These are phyloP conservation scores for Sinocyclocheilus rhinocerous DNA, from an alignment of 2,113 vertebrate species.

Conservation along the genomic window DNA sequence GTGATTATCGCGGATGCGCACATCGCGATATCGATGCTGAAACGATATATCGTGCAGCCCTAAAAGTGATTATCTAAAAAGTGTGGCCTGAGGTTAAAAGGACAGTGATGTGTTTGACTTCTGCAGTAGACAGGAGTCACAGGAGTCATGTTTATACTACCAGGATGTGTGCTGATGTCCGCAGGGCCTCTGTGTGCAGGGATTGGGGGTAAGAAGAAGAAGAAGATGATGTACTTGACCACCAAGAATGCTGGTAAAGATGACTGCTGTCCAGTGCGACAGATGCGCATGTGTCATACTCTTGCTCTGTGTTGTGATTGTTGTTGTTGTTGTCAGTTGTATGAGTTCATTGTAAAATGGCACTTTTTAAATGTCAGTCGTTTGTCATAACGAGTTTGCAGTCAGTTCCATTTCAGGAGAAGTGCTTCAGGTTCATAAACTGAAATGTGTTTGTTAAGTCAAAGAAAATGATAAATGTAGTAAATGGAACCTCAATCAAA, in stretches of 20 bases:
- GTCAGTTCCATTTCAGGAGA: neutral
- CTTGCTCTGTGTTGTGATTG: neutral
- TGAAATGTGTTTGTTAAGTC: neutral
- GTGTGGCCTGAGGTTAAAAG: neutral
- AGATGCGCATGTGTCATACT: neutral
- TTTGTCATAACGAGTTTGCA: neutral
- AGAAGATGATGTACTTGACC: conserved; percentile 99
- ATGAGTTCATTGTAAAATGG: neutral
- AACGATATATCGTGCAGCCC: no score
- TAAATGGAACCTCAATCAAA: neutral
- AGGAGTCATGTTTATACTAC: conserved; percentile 42
- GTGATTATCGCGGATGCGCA: no score
- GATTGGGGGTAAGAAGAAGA: conserved; percentile 95
- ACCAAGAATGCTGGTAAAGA: conserved; percentile 93
- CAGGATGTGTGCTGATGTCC: conserved; percentile 53
- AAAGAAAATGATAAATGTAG: neutral
- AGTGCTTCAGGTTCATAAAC: neutral
- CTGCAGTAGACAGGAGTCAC: neutral
- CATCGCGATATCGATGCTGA: no score
- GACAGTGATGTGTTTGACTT: neutral
- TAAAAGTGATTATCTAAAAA: neutral
- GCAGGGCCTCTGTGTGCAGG: conserved; percentile 91
- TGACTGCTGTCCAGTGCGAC: neutral
- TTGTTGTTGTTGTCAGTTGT: conserved; percentile 11
- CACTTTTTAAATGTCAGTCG: no score